Evolutionary conservation across 2,113 vertebrate species (phyloP).

Genomic region (Melanostigma gelatinosum): DNA sequence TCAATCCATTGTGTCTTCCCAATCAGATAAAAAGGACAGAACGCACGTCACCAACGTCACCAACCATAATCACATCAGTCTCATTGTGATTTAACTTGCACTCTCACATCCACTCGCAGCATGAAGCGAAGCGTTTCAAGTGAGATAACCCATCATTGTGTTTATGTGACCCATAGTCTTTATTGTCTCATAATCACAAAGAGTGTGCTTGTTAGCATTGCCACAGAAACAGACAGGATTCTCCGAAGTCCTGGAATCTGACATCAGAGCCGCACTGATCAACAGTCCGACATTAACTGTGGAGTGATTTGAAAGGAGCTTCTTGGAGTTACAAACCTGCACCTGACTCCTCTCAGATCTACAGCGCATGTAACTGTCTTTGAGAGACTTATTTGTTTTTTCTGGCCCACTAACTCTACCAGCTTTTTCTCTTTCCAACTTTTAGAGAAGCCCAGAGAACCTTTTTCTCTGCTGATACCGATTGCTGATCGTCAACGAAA

Average conservation of each 20-base stretch:
- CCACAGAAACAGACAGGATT: neutral
- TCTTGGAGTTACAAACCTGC: neutral
- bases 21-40: neutral
- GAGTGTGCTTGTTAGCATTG: neutral
- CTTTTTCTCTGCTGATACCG: too few species aligned
- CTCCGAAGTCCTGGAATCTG: neutral
- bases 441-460: too few species aligned
- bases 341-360: neutral
- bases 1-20: neutral
- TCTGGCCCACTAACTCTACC: neutral
- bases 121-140: neutral
- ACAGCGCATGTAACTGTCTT: neutral
- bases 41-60: slow-evolving; percentile 29
- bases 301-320: neutral
- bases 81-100: neutral
- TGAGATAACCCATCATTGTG: neutral
- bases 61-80: slow-evolving; percentile 25
- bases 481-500: too few species aligned
- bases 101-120: too few species aligned
- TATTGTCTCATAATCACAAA: neutral
- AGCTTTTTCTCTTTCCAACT: neutral
- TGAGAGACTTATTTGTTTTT: neutral
- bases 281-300: neutral
- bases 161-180: neutral
- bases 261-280: slow-evolving; percentile 15